Evolutionary conservation across 2,113 vertebrate genomes (phyloP).

Genomic region (Megaptera novaeangliae): DNA sequence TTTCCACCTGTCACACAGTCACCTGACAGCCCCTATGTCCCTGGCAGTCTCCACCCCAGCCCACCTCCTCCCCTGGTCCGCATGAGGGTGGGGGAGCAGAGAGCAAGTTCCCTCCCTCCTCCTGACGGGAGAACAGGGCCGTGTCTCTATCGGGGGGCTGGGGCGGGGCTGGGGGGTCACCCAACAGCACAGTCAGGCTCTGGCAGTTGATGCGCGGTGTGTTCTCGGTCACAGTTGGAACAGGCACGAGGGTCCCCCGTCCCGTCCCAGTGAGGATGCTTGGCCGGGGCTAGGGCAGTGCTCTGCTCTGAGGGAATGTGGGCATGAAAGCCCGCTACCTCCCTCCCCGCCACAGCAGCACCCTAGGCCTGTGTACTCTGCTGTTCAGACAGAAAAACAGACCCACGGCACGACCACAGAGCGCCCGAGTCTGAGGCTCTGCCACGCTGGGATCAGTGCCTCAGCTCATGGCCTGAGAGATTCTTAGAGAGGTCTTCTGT

Average conservation of each 20-base stretch:
- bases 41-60: background rate
- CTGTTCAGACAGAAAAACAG: background rate
- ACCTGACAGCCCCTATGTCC: background rate
- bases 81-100: background rate
- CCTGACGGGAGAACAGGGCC: background rate
- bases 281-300: fast-evolving
- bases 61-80: background rate
- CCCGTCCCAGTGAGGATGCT: fast-evolving
- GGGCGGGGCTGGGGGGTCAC: background rate
- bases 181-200: background rate
- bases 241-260: fast-evolving
- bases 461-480: background rate
- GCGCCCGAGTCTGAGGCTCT: background rate
- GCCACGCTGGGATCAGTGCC: background rate
- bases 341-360: background rate
- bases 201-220: fast-evolving
- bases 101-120: background rate
- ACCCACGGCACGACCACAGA: fast-evolving
- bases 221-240: fast-evolving
- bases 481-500: background rate
- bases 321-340: background rate
- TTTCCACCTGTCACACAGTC: background rate
- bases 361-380: background rate
- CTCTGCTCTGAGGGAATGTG: no score
- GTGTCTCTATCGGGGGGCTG: background rate